Base-by-base conservation (phyloP, 2,797 vertebrate species). In the Typhlichthys subterraneus region DNA sequence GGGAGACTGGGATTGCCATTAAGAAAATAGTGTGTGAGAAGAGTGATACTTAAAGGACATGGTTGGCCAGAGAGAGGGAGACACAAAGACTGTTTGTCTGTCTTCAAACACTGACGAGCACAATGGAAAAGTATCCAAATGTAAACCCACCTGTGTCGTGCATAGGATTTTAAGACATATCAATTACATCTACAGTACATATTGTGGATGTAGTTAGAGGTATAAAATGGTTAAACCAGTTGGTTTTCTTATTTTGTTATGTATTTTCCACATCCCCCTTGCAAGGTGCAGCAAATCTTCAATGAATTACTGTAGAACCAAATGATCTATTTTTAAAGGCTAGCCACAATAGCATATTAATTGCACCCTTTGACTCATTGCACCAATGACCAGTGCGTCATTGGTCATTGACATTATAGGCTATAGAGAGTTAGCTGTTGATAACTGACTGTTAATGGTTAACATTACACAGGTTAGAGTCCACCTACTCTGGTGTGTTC, bases 401-500 rank as follows among this genome's bases (percentile, higher is more conserved):
- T 53, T 56, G 66, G 76, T 80, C 69, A 72, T 13, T 88, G 75
- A 82, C 83, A 74, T 31, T 38, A 0, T 31, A 29, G 38, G 48
- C 61, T 29, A 13, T 53, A 8, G 48, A 62, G 58, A 59, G n/a
- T 63, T 61, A 65, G 69, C 71, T 52, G 70, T 60, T 72, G 65
- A 76, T 69, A 78, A 69, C 71, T 45, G 29, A 66, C 71, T 68
- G 88, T 92, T 85, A 93, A 94, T 93, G 71, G 78, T 91, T 93
- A 92, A 90, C 91, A 53, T 0, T 8, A 53, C 61, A 7, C 72
- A 87, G 89, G 89, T 88, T 86, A 87, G 86, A 88, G 92, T 93
- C 86, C 87, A 62, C 70, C 75, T 42, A 1, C 69, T 56, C 45
- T 52, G 67, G 57, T 61, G 47, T 72, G 54, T 63, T 81, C 68